phyloP scores from a whole-genome alignment of 2,113 vertebrate genomes.

The Siniperca knerii region DNA sequence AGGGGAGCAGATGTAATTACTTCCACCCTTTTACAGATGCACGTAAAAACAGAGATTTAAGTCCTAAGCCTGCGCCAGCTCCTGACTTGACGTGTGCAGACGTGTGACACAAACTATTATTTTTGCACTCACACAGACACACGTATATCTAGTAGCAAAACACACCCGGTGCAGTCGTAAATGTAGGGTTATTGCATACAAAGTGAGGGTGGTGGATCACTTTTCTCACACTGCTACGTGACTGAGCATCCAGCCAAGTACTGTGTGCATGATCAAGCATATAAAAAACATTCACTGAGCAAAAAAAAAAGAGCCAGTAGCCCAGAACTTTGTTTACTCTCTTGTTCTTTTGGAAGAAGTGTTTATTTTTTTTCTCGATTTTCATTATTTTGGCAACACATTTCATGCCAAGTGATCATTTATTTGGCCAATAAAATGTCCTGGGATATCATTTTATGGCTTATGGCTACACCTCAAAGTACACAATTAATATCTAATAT shows the following conservation, averaged over 20 bases:
- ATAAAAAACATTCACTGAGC: background rate
- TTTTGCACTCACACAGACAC: background rate
- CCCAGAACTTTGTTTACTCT: background rate
- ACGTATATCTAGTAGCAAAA: background rate
- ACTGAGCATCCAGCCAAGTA: constrained; percentile 4
- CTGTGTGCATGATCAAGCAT: background rate
- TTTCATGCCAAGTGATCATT: background rate
- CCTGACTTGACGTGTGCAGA: background rate
- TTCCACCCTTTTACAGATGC: background rate
- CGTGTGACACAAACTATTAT: background rate
- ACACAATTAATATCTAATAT: background rate
- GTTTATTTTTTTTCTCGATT: background rate
- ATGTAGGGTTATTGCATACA: background rate
- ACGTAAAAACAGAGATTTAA: background rate
- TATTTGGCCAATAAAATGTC: constrained; percentile 5
- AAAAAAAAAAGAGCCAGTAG: background rate
- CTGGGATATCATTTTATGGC: background rate
- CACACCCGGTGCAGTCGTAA: background rate
- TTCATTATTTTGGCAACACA: background rate
- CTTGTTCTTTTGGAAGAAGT: background rate
- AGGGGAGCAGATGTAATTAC: background rate
- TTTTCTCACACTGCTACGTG: constrained; percentile 8
- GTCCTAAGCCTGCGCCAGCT: background rate
- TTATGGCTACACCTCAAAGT: background rate
- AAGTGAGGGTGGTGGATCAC: background rate